Conservation (phyloP, 1,140 invertebrate species). For the Drosophila santomea region DNA sequence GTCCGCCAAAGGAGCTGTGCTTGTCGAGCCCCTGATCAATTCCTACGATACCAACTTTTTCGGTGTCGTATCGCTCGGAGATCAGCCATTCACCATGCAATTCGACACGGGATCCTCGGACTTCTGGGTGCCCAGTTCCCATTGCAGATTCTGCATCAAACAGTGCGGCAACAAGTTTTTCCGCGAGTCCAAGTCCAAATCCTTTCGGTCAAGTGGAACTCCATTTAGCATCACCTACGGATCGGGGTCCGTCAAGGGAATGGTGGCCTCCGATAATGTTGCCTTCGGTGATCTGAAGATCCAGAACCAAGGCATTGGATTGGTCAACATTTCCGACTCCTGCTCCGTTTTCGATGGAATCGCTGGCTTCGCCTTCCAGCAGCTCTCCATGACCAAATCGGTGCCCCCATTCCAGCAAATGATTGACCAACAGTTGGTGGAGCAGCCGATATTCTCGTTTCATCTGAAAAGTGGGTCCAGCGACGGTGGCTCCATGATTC, state of each 20-base stretch:
- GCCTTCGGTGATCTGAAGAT: conserved; percentile 9
- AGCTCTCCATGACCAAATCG: conserved; percentile 95
- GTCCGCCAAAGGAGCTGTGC: background rate
- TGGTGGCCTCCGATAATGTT: conserved; percentile 12
- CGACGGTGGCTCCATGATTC: conserved; percentile 43
- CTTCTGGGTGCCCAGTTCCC: conserved; percentile 63
- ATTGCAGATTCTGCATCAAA: conserved; percentile 87
- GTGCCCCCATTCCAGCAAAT: conserved; percentile 97
- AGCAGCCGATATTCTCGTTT: conserved; percentile 95
- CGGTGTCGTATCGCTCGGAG: conserved; percentile 96
- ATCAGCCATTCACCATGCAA: conserved; percentile 87
- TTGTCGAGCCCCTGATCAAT: conserved; percentile 40
- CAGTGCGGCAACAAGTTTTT: conserved; percentile 97
- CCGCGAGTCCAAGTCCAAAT: conserved; percentile 86
- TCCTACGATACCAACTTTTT: conserved; percentile 63
- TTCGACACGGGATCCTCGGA: conserved; percentile 74
- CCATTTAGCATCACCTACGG: conserved; percentile 30
- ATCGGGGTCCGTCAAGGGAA: conserved; percentile 17
- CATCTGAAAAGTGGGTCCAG: conserved; percentile 90
- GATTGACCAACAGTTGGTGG: conserved; percentile 93
- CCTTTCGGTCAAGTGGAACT: background rate
- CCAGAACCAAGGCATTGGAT: conserved; percentile 15
- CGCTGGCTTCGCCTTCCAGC: conserved; percentile 94
- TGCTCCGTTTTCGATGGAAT: conserved; percentile 97
- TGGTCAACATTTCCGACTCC: conserved; percentile 27